Evolutionary conservation across 2,113 vertebrate species (phyloP).

Genomic region (Bagarius yarrelli): DNA sequence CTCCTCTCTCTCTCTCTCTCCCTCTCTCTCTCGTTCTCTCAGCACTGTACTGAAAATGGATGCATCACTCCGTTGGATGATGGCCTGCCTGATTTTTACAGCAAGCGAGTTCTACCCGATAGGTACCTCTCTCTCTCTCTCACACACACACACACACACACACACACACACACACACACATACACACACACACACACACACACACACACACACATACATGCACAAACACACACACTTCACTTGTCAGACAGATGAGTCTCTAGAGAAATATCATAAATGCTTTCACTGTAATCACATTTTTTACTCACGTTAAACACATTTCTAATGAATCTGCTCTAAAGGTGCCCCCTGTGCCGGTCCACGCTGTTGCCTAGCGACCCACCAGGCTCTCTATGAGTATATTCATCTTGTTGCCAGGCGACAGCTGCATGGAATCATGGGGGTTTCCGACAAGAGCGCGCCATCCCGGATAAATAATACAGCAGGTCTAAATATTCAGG

Average conservation of each 20-base stretch:
- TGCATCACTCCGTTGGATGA: slow-evolving; percentile 79
- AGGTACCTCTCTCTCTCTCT: slow-evolving; percentile 63
- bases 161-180: slow-evolving; percentile 10
- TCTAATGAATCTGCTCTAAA: slow-evolving; percentile 46
- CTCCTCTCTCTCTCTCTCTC: too few relatives aligned
- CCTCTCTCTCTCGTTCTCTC: slow-evolving; percentile 35
- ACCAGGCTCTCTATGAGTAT: slow-evolving; percentile 2
- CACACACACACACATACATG: not conserved
- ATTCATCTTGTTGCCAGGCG: slow-evolving; percentile 42
- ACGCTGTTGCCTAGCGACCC: slow-evolving; percentile 59
- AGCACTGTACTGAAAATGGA: slow-evolving; percentile 80
- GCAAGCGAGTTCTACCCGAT: slow-evolving; percentile 82
- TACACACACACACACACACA: not conserved
- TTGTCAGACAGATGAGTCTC: slow-evolving; percentile 18
- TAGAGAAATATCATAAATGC: slow-evolving; percentile 32
- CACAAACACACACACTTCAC: not conserved
- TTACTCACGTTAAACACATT: slow-evolving; percentile 36
- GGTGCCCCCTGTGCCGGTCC: slow-evolving; percentile 42
- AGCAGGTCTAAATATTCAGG: slow-evolving; percentile 20
- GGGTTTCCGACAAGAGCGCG: slow-evolving; percentile 17
- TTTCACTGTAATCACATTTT: slow-evolving; percentile 54
- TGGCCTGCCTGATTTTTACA: slow-evolving; percentile 87
- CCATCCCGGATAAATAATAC: slow-evolving; percentile 40
- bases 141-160: slow-evolving; percentile 12
- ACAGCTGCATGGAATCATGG: slow-evolving; percentile 46